Base-by-base conservation (phyloP, 2,113 vertebrate genomes). In the Ia io region DNA sequence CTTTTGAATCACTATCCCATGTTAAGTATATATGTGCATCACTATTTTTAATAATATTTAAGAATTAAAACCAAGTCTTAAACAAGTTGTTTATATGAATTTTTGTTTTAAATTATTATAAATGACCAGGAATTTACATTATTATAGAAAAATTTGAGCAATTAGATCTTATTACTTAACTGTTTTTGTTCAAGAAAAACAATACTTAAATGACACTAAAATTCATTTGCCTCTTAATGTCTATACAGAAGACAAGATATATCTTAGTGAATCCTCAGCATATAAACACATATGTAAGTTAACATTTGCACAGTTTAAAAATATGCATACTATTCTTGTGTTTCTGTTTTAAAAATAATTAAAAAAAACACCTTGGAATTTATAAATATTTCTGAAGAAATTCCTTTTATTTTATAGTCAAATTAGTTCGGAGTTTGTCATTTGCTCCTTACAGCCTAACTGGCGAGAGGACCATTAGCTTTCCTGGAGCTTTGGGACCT, bases 401-500 rank as follows among this genome's bases (percentile, higher is more conserved):
- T 71, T 76, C 17, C 30, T 82, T 51, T 2, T 91, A 61, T 95
- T 83, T 88, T 59, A 69, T n/a, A 69, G 49, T 61, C 63, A 89
- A 73, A 96, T 97, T 88, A 93, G 30, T 61, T 71, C 5, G 8
- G 78, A 95, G 18, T 88, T 90, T 92, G 42, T 10, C 73, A 93
- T 97, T 97, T 97, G 61, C 51, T 95, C 20, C 63, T 93, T 76
- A 73, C 13, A 56, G 74, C n/a, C 95, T 96, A 76, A 32, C 56
- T 83, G 88, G 32, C 44, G 91, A 95, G 71, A 93, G 82, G 76
- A 97, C 94, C 88, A 47, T 98, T 96, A 97, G 86, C 89, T 97
- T 96, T 85, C 69, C 25, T 80, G 37, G 91, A 94, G 95, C 95
- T 96, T 92, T 92, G 95, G 92, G 97, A 97, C 90, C 90, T 97